Base-by-base conservation (phyloP, 1,140 invertebrate species). In the Mya arenaria region DNA sequence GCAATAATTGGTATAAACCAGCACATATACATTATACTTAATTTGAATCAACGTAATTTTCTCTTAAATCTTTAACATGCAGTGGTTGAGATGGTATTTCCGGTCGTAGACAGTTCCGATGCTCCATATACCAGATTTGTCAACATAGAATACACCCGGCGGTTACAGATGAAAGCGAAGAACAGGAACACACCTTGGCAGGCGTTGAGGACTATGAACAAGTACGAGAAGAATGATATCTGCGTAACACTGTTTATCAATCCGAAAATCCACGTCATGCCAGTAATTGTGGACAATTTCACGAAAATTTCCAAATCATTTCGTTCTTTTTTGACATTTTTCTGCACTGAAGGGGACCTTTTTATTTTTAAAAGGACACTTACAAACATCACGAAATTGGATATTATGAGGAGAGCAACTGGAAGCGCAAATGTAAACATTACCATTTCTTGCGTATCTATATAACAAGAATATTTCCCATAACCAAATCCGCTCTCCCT, bases 401-500 rank as follows among this genome's bases (percentile, higher is more conserved):
- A 4, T 17, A 79, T 23, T 32, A 79, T 28, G 10, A 69, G 48
- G 30, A 79, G 41, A 25, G 34, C 44, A 34, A 37, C 36, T 13
- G 75, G 75, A 25, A 68, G 34, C 13, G 25, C 75, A 56, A 79
- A 79, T 13, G 75, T 79, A 28, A 60, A 69, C 5, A 37, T 25
- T 4, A 79, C n/a, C 65, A 69, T 79, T n/a, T 39, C 25, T 60
- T 48, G 25, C 4, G 52, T 37, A 13, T 23, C n/a, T 0, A 81
- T 81, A 63, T 81, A 81, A 41, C 78, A 81, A 39, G 63, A n/a
- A 25, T n/a, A n/a, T 0, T 25, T n/a, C 4, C 78, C 78, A 58
- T 81, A 81, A 15, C 78, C 78, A 2, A 68, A 19, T 13, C 39
- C 65, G 37, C 10, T 28, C 32, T n/a, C 19, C 15, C 19, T 37